Evolutionary conservation across 2,113 vertebrate genomes (phyloP), one percentile per base, ranked within the genome.

Genomic region (Cottus gobio): DNA sequence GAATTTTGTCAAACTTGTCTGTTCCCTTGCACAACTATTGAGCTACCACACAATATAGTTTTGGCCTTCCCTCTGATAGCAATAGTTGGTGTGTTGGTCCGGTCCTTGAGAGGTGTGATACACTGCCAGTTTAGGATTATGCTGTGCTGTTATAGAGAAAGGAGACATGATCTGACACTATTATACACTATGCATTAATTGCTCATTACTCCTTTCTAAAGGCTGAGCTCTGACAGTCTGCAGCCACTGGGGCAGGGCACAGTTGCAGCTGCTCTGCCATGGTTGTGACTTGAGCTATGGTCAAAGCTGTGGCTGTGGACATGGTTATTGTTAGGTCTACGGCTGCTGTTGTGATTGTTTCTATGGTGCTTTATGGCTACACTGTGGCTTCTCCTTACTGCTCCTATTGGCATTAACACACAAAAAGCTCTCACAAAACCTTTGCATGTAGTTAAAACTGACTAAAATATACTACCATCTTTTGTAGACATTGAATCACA

Each of bases 121-220:
- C 16, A 34, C 44, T 67, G 31, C 7, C 52, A 77, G 50, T 26
- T 24, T 24, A 48, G 4, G 5, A 28, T 6, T 54, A 52, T 58
- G 36, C 13, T 22, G 22, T 44, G 22, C 34, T 36, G 60, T 66
- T 34, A 68, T 39, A 54, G 36, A 48, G 54, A 56, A 20, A 67
- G 26, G 26, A 73, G 44, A 54, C 68, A 68, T 61, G 22, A 77
- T 73, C 44, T n/a, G 20, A 56, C 52, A 72, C 54, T 26, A 42
- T 75, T 36, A 56, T 63, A 52, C 44, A 52, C 31, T 60, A 71
- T 66, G 34, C 31, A 54, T 60, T 72, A n/a, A 61, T 58, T 77
- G 52, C 52, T 82, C 42, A 66, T 82, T 66, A 60, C 20, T 60
- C 30, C 22, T 82, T 48, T 65, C 65, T 46, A 70, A 75, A 70